phyloP scores from a whole-genome alignment of 1,140 invertebrate species.

The Amyelois transitella region DNA sequence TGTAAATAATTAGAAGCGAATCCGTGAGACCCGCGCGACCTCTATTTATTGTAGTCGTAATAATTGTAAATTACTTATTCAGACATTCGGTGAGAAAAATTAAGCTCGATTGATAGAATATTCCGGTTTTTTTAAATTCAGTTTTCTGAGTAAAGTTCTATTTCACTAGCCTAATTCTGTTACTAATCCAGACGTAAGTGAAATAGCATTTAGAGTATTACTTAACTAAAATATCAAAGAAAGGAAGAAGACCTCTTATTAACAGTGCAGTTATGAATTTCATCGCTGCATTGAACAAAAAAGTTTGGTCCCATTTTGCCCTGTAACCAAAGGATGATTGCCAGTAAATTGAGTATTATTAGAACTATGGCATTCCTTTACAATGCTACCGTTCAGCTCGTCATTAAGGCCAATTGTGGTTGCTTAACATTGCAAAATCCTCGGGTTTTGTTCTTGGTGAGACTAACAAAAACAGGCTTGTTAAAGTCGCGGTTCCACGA shows the following conservation, averaged over 20 bases:
- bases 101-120: no score
- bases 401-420: slow-evolving; percentile 15
- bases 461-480: slow-evolving; percentile 2
- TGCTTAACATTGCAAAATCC: slow-evolving; percentile 5
- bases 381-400: slow-evolving; percentile 5
- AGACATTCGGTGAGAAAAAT: no score
- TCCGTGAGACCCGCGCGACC: not conserved
- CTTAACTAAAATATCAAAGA: no score
- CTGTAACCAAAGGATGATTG: not conserved
- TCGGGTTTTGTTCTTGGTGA: slow-evolving; percentile 3
- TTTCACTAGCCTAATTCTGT: no score
- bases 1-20: not conserved
- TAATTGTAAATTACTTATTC: no score
- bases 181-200: no score
- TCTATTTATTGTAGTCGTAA: not conserved
- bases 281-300: not conserved
- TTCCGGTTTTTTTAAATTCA: no score
- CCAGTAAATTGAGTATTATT: slow-evolving; percentile 1
- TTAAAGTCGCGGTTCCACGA: not conserved
- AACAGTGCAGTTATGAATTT: no score
- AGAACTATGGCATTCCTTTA: slow-evolving; percentile 9
- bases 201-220: no score
- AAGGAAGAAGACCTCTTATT: no score
- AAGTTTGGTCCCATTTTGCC: not conserved
- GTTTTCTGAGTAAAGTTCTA: no score